These are phyloP conservation scores for Merops nubicus DNA, from an alignment of 2,113 vertebrate species.

Conservation along the genomic window DNA sequence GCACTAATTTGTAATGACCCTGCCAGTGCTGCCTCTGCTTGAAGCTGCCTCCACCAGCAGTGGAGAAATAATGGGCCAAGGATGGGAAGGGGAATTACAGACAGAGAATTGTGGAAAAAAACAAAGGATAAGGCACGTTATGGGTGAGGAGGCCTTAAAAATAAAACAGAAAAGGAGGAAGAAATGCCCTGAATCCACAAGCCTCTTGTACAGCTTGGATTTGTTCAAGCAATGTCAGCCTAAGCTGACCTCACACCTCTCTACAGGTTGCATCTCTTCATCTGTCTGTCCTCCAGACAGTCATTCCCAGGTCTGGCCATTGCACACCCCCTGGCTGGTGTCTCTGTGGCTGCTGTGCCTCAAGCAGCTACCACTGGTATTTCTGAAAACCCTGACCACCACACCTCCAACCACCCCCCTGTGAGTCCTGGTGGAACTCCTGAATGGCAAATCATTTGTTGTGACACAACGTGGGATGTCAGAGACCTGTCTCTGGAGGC, in stretches of 20 bases:
- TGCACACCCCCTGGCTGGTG: not conserved
- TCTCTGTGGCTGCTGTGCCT: not conserved
- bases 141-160: not conserved
- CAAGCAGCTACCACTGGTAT: not conserved
- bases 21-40: not conserved
- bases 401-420: not conserved
- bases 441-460: not conserved
- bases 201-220: not conserved
- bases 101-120: not conserved
- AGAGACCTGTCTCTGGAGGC: not conserved
- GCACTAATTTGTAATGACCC: not conserved
- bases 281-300: fast-evolving
- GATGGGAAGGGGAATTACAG: not conserved
- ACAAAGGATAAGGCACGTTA: not conserved
- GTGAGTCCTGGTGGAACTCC: not conserved
- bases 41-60: not conserved
- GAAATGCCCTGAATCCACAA: not conserved
- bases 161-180: not conserved
- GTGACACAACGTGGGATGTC: not conserved
- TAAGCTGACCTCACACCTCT: not conserved
- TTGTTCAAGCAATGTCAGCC: not conserved
- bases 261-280: not conserved
- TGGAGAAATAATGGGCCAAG: not conserved
- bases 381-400: not conserved
- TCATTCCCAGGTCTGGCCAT: not conserved